phyloP scores from a whole-genome alignment of 2,797 vertebrate species.

The Prionace glauca region DNA sequence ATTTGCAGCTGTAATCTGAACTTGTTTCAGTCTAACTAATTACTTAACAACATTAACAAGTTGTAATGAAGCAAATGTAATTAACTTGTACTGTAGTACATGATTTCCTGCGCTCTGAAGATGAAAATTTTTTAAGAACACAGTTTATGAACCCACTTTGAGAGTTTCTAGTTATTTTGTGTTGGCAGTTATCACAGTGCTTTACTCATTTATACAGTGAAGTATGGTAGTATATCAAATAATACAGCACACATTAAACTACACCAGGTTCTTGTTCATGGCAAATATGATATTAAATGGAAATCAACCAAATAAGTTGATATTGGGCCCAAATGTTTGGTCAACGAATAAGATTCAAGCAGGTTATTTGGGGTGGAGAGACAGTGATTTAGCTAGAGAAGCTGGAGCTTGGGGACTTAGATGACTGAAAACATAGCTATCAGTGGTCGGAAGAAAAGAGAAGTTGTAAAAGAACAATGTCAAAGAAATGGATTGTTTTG shows the following conservation, averaged over 20 bases:
- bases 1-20: neutral
- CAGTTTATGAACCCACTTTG: neutral
- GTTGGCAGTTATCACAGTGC: neutral
- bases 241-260: neutral
- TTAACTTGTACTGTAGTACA: neutral
- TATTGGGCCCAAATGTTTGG: neutral
- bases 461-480: neutral
- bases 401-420: neutral
- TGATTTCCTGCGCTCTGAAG: neutral
- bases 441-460: neutral
- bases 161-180: neutral
- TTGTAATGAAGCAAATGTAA: neutral
- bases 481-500: neutral
- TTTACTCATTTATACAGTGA: neutral
- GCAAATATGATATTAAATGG: neutral
- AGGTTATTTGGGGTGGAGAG: neutral
- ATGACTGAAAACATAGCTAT: neutral
- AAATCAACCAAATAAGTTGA: neutral
- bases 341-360: neutral
- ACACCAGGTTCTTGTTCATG: neutral
- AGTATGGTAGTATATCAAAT: neutral
- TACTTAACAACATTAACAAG: neutral
- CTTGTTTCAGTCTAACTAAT: neutral
- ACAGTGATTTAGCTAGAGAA: neutral
- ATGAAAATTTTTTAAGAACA: neutral